Conservation (phyloP, 2,113 vertebrate genomes). For the Rhynchopsitta pachyrhyncha region DNA sequence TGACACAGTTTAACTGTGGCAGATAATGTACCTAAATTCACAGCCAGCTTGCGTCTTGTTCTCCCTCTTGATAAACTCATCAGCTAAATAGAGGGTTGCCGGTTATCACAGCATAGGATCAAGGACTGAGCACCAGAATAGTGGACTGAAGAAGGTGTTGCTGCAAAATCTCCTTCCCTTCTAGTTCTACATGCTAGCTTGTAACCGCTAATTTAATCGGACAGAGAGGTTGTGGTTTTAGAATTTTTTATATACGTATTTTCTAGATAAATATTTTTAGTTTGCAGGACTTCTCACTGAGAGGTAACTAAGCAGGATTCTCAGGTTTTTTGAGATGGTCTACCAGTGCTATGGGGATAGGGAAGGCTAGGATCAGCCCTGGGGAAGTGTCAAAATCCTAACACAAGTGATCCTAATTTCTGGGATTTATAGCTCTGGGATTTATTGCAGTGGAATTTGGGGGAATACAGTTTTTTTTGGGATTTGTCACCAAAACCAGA, state of each 20-base stretch:
- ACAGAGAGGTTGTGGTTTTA: neutral
- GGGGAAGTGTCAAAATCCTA: neutral
- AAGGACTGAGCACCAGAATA: neutral
- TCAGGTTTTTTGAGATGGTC: neutral
- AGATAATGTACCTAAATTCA: neutral
- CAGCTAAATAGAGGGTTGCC: neutral
- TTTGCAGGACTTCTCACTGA: neutral
- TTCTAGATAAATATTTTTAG: neutral
- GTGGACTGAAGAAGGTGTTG: neutral
- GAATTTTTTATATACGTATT: neutral
- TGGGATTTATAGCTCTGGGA: neutral
- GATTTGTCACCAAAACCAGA: neutral
- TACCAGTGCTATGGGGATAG: no score
- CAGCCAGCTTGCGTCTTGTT: neutral
- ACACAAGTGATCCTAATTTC: neutral
- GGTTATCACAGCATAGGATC: fast-evolving
- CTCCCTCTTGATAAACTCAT: neutral
- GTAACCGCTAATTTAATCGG: neutral
- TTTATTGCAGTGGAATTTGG: neutral
- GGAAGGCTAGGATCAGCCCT: neutral
- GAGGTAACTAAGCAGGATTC: neutral
- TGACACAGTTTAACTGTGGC: neutral
- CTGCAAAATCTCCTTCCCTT: neutral
- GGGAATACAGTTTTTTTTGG: neutral
- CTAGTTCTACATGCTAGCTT: fast-evolving